Evolutionary conservation across 2,797 vertebrate genomes (phyloP), one percentile per base, ranked within the genome.

Genomic region (Anas bahamensis): DNA sequence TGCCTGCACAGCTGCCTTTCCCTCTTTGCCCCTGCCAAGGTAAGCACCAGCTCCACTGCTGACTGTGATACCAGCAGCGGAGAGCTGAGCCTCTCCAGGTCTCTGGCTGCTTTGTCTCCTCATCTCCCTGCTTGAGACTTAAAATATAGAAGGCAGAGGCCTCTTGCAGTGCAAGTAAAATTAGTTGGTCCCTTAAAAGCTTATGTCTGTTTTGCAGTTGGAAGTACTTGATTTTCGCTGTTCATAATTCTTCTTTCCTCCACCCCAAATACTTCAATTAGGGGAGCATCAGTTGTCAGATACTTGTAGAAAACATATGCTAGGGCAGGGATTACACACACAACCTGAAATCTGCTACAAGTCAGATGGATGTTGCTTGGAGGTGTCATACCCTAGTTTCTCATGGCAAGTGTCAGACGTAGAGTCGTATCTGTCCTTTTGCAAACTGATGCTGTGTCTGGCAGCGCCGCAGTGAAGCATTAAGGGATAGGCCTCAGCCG

Each of bases 391-490:
- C 5, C 24, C 18, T 6, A 4, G 26, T 18, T 50, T 80, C 29
- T 76, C 29, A 46, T 37, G 0, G 1, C 3, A 7, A 69, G 29
- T 39, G 17, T 68, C 31, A 52, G 56, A 55, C 3, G 13, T 3
- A 39, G 57, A 31, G 41, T 82, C 71, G 35, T 4, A 14, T 77
- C 35, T 28, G 22, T 28, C 23, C 24, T 75, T 59, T 41, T 12
- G 22, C 11, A 33, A 69, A 69, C 17, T 46, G 6, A 1, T 29
- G 37, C 8, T 0, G 1, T 0, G 4, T 16, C 69, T 80, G 73
- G 59, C 86, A 86, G 60, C 1, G 1, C 17, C 26, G 1, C 14
- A 56, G 31, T 10, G 52, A 87, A 72, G 76, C 16, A 15, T 2
- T 22, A 35, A 60, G 35, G 74, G 75, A 35, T 26, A 24, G 39